These are phyloP conservation scores for Sarcophaga rosellei DNA, from an alignment of 2,888 invertebrate genomes.

Conservation along the genomic window DNA sequence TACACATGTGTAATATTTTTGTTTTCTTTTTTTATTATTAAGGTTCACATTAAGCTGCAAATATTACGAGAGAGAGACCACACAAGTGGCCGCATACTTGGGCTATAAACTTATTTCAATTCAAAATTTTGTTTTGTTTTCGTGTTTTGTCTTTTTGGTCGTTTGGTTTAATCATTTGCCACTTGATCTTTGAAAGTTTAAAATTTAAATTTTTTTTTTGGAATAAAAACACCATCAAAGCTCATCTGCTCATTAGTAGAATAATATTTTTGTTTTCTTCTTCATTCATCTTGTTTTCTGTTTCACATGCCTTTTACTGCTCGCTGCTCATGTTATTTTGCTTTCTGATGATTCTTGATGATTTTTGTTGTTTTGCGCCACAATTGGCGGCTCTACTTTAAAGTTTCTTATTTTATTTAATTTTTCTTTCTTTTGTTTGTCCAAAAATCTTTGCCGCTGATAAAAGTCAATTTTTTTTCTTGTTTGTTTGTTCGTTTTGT, in stretches of 20 bases:
- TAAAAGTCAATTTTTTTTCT: constrained; percentile 46
- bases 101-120: neutral
- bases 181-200: neutral
- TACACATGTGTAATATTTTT: neutral
- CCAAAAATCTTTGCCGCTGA: constrained; percentile 67
- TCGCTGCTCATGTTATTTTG: too few species aligned
- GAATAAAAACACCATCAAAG: constrained; percentile 29
- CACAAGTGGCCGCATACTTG: neutral
- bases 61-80: neutral
- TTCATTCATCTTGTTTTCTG: constrained; percentile 41
- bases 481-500: constrained; percentile 18
- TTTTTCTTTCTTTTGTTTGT: constrained; percentile 54
- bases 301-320: constrained; percentile 12
- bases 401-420: constrained; percentile 50
- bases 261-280: constrained; percentile 33
- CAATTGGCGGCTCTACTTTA: constrained; percentile 61
- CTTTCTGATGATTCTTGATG: constrained; percentile 2
- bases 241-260: constrained; percentile 57
- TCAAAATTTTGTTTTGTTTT: constrained; percentile 1
- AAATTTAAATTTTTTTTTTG: neutral
- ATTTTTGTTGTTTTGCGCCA: neutral
- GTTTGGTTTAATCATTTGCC: constrained; percentile 14
- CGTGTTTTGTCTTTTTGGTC: neutral
- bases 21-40: too few species aligned
- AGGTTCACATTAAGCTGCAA: neutral